phyloP scores from a whole-genome alignment of 2,888 invertebrate genomes.

The Dicranocentrus wangi region DNA sequence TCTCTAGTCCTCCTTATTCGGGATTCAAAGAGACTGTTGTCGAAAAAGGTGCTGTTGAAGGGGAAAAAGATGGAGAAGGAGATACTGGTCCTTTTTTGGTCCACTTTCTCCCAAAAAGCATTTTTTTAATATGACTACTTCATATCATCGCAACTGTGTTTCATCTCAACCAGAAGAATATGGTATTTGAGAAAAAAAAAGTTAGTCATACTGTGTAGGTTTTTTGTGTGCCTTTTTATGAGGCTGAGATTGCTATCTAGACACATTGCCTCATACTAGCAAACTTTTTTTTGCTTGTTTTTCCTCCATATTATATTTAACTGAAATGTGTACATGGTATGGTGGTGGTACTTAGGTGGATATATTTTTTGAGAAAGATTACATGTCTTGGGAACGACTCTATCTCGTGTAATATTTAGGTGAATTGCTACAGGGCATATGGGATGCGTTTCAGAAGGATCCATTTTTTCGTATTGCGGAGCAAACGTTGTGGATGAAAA shows the following conservation, averaged over 20 bases:
- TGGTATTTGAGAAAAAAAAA: neutral
- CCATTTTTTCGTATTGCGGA: neutral
- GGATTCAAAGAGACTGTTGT: neutral
- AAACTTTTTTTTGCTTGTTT: constrained; percentile 12
- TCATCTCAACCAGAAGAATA: constrained; percentile 18
- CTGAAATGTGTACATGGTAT: too few species aligned
- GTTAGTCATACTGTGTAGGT: neutral
- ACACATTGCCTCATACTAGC: constrained; percentile 58
- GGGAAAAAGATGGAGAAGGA: neutral
- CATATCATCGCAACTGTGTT: neutral
- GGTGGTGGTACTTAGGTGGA: too few species aligned
- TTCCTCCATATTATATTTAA: neutral
- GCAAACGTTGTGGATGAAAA: neutral
- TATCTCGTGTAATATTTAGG: constrained; percentile 31
- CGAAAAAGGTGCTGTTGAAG: constrained; percentile 19
- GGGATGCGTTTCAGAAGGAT: constrained; percentile 28
- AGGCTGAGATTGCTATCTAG: constrained; percentile 67
- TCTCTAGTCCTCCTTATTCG: too few species aligned
- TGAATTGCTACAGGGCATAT: constrained; percentile 27
- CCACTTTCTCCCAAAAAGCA: constrained; percentile 12
- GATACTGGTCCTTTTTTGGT: constrained; percentile 30
- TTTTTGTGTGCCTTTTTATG: constrained; percentile 64
- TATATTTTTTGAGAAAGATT: neutral
- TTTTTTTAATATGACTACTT: constrained; percentile 30
- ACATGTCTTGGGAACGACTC: constrained; percentile 41